Evolutionary conservation across 92 coral and sea anemone species (phyloP).

Genomic region (Phenganax marumi): DNA sequence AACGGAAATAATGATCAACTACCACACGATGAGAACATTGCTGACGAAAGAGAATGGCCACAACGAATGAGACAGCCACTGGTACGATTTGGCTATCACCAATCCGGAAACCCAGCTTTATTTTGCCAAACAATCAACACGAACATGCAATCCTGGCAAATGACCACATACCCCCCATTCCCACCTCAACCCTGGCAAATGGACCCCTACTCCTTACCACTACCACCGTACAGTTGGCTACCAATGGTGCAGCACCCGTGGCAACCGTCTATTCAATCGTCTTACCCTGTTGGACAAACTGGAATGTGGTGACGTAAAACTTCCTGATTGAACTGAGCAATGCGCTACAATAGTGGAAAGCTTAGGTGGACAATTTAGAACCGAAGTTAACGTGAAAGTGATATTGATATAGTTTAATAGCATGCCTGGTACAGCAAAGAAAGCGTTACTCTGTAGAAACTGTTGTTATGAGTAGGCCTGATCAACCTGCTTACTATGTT

Average conservation of each 20-base stretch:
- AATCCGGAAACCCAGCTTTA: conserved; percentile 28
- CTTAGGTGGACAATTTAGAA: conserved; percentile 20
- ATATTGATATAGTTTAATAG: conserved; percentile 7
- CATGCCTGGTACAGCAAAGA: not conserved
- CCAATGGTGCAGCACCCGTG: not conserved
- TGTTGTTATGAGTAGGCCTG: not conserved
- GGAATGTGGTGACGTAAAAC: conserved; percentile 8
- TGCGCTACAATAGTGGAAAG: conserved; percentile 3
- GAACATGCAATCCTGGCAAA: conserved; percentile 13
- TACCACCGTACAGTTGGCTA: conserved; percentile 6
- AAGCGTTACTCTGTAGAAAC: conserved; percentile 26
- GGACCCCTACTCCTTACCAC: not conserved
- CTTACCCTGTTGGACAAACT: not conserved
- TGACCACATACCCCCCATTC: conserved; percentile 5
- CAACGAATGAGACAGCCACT: conserved; percentile 26
- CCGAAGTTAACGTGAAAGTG: conserved; percentile 10
- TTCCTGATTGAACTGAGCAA: not conserved
- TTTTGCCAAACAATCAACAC: conserved; percentile 30
- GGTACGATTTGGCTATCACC: conserved; percentile 21
- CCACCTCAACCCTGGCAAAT: not conserved
- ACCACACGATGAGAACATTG: conserved; percentile 21
- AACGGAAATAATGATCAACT: conserved; percentile 18
- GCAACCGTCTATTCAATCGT: conserved; percentile 1
- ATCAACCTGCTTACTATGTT: not conserved
- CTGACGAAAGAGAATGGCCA: conserved; percentile 23